Evolutionary conservation across 2,113 vertebrate species (phyloP), one percentile per base, ranked within the genome.

Genomic region (Rostratula benghalensis): DNA sequence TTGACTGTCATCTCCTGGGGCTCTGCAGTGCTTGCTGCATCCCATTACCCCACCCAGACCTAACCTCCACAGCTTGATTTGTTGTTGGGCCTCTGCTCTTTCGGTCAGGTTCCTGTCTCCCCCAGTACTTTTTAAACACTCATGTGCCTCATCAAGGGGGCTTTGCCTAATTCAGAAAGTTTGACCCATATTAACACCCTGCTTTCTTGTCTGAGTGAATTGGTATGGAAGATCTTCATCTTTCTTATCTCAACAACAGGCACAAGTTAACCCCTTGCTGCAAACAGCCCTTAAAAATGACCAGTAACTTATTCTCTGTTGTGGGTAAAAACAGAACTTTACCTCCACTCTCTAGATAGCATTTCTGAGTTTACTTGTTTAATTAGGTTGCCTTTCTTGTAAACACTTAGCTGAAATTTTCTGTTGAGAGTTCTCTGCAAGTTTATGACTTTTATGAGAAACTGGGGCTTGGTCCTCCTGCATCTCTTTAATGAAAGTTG

Each of bases 11-110:
- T 53, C 54, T 54, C 53, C 2, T 35, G 28, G 48, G 59, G 43
- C 22, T 43, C 61, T 86, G 61, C 17, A 12, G 31, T 50, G 63
- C 68, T 31, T 2, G 1, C 51, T 76, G 71, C 67, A 94, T 43
- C 17, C 48, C 0, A 0, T 69, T 89, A 50, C 30, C 39, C 56
- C 23, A 35, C 18, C 27, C 4, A 3, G 22, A 31, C 7, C 3
- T 69, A 74, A 56, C 27, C 24, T 86, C 48, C 16, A 12, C 67
- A 95, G n/a, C 31, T 68, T 80, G 5, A 64, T 83, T 79, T 89
- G 43, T 10, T 85, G 27, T 27, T 79, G 48, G n/a, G n/a, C 30
- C 31, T 85, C 28, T 70, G 41, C 31, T 89, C 48, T 83, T 93
- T 64, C n/a, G 54, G 0, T 56, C 9, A 37, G 43, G 54, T 51